Conservation (phyloP, 2,888 invertebrate species). For the Andrena chrysosceles region DNA sequence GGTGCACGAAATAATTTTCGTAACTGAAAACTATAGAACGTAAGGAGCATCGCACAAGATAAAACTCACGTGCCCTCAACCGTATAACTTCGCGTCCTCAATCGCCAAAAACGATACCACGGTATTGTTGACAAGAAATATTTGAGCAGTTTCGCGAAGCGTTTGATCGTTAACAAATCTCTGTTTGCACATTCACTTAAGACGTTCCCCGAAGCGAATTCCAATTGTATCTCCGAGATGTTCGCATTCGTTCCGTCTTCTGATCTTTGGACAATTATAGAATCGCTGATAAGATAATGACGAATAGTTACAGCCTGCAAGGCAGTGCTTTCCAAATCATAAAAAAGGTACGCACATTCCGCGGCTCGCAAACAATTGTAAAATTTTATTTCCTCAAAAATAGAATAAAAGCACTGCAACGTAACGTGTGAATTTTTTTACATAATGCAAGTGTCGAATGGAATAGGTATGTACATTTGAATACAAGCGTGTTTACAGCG, state of each 20-base stretch:
- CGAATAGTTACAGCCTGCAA: neutral
- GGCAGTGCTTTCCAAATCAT: neutral
- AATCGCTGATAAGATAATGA: constrained; percentile 41
- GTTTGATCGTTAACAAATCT: neutral
- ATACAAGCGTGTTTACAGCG: neutral
- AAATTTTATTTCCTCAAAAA: neutral
- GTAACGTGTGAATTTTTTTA: neutral
- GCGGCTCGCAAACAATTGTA: neutral
- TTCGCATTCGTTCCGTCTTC: neutral
- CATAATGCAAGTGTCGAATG: neutral
- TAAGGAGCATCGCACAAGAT: too few species aligned
- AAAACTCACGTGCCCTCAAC: too few species aligned
- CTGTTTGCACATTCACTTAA: neutral
- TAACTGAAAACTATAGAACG: too few species aligned
- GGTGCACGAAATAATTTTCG: too few species aligned
- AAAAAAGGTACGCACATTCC: neutral
- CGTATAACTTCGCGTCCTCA: neutral
- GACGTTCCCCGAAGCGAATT: neutral
- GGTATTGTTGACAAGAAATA: constrained; percentile 10
- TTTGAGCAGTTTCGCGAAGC: neutral
- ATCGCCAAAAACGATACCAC: neutral
- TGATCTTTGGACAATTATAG: constrained; percentile 19
- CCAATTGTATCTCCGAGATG: neutral
- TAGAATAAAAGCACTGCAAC: neutral
- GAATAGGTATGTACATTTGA: neutral